These are phyloP conservation scores for Procambarus virginalis DNA, from an alignment of 1,140 invertebrate species.

Conservation along the genomic window DNA sequence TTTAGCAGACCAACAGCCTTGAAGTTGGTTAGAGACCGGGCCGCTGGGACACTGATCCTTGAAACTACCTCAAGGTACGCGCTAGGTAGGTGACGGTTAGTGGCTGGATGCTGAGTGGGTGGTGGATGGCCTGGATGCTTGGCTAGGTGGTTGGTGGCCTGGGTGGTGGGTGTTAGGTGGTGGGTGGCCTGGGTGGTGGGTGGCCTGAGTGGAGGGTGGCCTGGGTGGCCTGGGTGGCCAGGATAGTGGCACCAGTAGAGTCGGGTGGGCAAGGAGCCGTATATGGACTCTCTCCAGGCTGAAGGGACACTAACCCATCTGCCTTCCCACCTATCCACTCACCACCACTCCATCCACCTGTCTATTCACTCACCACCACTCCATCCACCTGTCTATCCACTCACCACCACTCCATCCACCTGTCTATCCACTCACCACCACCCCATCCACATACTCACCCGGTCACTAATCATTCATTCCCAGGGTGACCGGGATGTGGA, in stretches of 20 bases:
- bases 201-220: neutral
- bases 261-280: constrained; percentile 17
- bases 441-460: neutral
- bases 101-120: neutral
- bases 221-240: neutral
- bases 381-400: neutral
- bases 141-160: constrained; percentile 4
- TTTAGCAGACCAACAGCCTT: too few relatives aligned
- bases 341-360: neutral
- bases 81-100: neutral
- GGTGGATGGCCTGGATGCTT: neutral
- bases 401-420: neutral
- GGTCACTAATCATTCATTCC: neutral
- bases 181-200: neutral
- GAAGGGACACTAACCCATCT: constrained; percentile 5
- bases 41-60: too few relatives aligned
- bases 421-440: neutral
- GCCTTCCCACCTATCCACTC: neutral
- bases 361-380: neutral
- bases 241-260: neutral
- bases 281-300: constrained; percentile 1
- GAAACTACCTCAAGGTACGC: too few relatives aligned
- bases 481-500: too few relatives aligned
- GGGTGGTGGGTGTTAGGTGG: neutral
- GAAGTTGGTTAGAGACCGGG: too few relatives aligned